Evolutionary conservation across 2,888 invertebrate species (phyloP).

Genomic region (Nomada goodeniana): DNA sequence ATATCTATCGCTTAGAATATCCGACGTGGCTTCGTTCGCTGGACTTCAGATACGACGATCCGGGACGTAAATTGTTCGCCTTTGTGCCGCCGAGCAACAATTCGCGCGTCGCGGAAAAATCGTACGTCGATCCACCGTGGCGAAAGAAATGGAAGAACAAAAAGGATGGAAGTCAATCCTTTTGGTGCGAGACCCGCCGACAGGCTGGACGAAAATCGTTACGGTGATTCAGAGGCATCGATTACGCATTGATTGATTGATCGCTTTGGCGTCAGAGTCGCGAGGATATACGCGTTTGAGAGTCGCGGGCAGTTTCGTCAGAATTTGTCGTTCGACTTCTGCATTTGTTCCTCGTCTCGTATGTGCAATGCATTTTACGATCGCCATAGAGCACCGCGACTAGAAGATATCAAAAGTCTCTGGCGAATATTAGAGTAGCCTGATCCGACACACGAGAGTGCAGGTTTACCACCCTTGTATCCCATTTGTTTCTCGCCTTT

Average conservation of each 20-base stretch:
- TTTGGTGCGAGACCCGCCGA: too few species aligned
- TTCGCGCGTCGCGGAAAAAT: neutral
- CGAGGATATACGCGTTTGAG: too few species aligned
- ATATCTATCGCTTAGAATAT: constrained; percentile 62
- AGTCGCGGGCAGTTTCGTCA: too few species aligned
- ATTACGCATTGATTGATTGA: neutral
- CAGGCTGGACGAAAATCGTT: neutral
- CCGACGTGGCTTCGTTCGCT: constrained; percentile 76
- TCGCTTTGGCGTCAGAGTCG: neutral
- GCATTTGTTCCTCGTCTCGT: too few species aligned
- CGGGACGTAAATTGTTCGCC: constrained; percentile 41
- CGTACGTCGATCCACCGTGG: neutral
- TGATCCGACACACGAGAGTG: constrained; percentile 80
- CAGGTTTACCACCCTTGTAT: constrained; percentile 82
- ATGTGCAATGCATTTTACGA: too few species aligned
- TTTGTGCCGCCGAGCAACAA: constrained; percentile 3
- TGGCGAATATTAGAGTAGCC: constrained; percentile 76
- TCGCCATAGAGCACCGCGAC: neutral
- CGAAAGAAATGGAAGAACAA: neutral
- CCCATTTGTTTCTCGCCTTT: constrained; percentile 81
- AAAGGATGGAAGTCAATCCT: neutral
- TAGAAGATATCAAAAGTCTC: constrained; percentile 70
- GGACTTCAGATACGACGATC: constrained; percentile 63
- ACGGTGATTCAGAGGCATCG: neutral
- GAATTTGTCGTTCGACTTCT: too few species aligned